phyloP scores from a whole-genome alignment of 1,140 invertebrate genomes.

The Lanistes nyassanus region DNA sequence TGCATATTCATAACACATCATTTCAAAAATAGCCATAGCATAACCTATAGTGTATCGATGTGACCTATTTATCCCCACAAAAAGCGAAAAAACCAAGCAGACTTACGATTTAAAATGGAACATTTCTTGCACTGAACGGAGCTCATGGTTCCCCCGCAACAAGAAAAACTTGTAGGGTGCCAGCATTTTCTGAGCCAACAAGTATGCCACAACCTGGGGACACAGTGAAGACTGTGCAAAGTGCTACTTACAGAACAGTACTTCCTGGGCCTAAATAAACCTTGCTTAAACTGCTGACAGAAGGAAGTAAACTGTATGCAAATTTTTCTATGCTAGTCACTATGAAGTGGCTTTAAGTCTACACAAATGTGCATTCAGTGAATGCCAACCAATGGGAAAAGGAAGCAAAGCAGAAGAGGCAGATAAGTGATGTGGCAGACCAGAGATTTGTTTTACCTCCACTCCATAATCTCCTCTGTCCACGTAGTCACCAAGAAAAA shows the following conservation, averaged over 20 bases:
- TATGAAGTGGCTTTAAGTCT: too few species aligned
- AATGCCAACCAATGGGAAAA: too few species aligned
- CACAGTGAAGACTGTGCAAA: background rate
- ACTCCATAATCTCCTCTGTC: slow-evolving; percentile 74
- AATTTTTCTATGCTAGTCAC: too few species aligned
- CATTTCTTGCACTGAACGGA: slow-evolving; percentile 75
- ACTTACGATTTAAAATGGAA: slow-evolving; percentile 77
- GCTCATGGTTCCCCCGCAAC: slow-evolving; percentile 76
- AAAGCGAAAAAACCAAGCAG: background rate
- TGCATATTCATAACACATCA: background rate
- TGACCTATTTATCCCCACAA: too few species aligned
- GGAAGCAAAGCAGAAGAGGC: too few species aligned
- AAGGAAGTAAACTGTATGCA: too few species aligned
- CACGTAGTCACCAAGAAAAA: slow-evolving; percentile 78
- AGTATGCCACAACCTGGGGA: slow-evolving; percentile 71
- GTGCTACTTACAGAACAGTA: too few species aligned
- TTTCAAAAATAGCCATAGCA: too few species aligned
- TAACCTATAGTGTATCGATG: too few species aligned
- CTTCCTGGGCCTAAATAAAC: too few species aligned
- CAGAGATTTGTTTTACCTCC: slow-evolving; percentile 64
- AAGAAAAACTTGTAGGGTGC: slow-evolving; percentile 73
- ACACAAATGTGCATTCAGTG: background rate
- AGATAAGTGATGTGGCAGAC: background rate
- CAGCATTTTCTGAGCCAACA: slow-evolving; percentile 76
- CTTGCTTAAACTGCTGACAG: too few species aligned